Evolutionary conservation across 64 coral and sea anemone species (phyloP).

Genomic region (Pachyseris speciosa): DNA sequence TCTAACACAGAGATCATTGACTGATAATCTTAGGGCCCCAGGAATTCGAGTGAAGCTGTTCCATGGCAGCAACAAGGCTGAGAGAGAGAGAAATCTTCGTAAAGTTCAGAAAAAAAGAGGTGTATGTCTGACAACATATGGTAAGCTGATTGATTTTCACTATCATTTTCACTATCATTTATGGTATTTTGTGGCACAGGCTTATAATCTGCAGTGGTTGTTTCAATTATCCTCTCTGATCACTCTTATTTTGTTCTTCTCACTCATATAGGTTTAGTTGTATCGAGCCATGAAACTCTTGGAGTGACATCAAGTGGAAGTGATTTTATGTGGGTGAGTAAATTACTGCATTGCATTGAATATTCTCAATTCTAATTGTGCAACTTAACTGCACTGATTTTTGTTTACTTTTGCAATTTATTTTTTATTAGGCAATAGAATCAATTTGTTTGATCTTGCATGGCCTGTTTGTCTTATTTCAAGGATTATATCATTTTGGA

Average conservation of each 20-base stretch:
- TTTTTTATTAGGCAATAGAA: background rate
- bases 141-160: constrained; percentile 9
- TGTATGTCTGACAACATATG: constrained; percentile 90
- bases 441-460: background rate
- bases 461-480: background rate
- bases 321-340: background rate
- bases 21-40: constrained; percentile 66
- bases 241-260: too few species aligned
- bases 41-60: constrained; percentile 79
- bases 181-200: background rate
- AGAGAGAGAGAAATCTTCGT: constrained; percentile 64
- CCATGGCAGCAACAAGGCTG: constrained; percentile 77
- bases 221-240: background rate
- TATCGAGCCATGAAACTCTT: constrained; percentile 69
- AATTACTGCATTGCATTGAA: too few species aligned
- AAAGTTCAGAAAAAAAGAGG: constrained; percentile 87
- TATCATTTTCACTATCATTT: background rate
- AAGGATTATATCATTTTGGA: constrained; percentile 98
- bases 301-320: constrained; percentile 41
- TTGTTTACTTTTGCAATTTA: too few species aligned
- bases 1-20: too few species aligned
- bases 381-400: background rate
- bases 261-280: constrained; percentile 69
- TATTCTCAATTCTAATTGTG: too few species aligned
- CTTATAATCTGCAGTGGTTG: too few species aligned